Conservation (phyloP, 2,797 vertebrate genomes). For the Catamblyrhynchus diadema region DNA sequence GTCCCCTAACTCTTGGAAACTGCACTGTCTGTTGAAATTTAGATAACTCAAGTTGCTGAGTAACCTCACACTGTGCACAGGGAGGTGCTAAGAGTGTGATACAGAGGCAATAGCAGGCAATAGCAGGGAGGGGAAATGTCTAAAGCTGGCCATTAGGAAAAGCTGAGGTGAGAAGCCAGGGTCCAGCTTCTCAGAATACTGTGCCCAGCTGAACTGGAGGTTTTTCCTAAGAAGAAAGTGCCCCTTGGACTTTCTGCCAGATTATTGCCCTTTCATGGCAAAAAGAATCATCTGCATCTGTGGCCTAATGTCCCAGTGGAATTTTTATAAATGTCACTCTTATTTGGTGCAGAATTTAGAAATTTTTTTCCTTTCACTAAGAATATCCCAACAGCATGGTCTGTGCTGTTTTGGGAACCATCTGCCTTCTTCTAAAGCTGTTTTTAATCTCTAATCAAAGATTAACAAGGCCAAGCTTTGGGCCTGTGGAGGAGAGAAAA, state of each 20-base stretch:
- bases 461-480: background rate
- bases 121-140: background rate
- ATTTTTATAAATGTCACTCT: background rate
- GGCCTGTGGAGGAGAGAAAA: background rate
- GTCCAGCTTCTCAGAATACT: fast-evolving
- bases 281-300: background rate
- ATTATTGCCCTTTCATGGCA: background rate
- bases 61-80: background rate
- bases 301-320: background rate
- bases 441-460: constrained; percentile 21
- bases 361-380: background rate
- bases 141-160: background rate
- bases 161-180: background rate
- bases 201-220: background rate
- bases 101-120: too few relatives aligned
- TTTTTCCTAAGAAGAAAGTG: background rate
- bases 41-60: background rate
- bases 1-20: background rate
- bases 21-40: fast-evolving
- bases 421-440: background rate
- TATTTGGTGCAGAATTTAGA: background rate
- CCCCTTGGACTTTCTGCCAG: background rate
- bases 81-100: background rate
- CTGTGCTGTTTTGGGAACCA: background rate
- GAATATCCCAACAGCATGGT: background rate